Percentiles rank a stretch among this genome's conserved stretches.
phyloP scores from a whole-genome alignment of 2,797 vertebrate genomes.

The Staurois parvus region DNA sequence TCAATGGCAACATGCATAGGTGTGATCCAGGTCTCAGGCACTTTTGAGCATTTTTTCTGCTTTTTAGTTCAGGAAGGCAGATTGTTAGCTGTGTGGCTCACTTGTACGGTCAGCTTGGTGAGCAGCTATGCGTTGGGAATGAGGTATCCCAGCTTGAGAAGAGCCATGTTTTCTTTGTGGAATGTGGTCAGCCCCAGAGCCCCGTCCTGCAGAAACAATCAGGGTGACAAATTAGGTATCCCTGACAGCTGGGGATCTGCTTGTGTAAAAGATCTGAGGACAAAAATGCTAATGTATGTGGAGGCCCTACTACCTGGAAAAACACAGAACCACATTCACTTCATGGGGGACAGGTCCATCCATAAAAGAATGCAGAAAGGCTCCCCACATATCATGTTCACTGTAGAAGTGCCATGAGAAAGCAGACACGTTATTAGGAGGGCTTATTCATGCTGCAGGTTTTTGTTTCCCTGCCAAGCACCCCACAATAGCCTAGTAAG shows the following conservation, averaged over 20 bases:
- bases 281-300: background rate
- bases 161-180: slow-evolving; percentile 24
- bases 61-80: too few relatives aligned
- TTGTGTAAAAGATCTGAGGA: slow-evolving; percentile 46
- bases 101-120: too few relatives aligned
- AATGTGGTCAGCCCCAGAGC: slow-evolving; percentile 26
- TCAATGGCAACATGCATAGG: too few relatives aligned
- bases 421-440: background rate
- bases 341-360: slow-evolving; percentile 18
- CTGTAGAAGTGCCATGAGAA: background rate
- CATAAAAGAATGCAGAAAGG: background rate
- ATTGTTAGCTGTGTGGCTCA: too few relatives aligned
- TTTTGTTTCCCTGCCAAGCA: too few relatives aligned
- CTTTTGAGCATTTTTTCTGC: too few relatives aligned
- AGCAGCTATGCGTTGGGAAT: too few relatives aligned
- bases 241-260: slow-evolving; percentile 44
- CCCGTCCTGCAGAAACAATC: slow-evolving; percentile 49
- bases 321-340: slow-evolving; percentile 23
- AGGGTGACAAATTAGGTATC: slow-evolving; percentile 53
- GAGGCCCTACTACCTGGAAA: slow-evolving; percentile 44
- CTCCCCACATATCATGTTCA: too few relatives aligned
- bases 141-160: slow-evolving; percentile 26
- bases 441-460: too few relatives aligned
- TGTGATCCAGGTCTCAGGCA: too few relatives aligned
- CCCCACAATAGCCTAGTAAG: too few relatives aligned